Evolutionary conservation across 2,797 vertebrate genomes (phyloP).

Genomic region (Adelosebastes latens): DNA sequence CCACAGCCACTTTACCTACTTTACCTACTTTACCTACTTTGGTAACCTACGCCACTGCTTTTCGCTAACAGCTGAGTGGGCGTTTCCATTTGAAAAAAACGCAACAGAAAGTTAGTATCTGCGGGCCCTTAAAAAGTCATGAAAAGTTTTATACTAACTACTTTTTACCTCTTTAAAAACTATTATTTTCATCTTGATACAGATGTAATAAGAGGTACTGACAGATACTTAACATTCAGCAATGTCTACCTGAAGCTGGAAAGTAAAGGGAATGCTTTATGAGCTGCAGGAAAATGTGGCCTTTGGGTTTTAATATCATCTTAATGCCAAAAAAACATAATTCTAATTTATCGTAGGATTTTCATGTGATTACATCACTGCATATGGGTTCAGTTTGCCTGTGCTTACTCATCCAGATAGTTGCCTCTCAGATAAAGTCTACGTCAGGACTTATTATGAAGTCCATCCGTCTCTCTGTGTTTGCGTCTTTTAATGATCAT

Average conservation of each 20-base stretch:
- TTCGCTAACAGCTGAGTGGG: no score
- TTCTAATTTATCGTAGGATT: not conserved
- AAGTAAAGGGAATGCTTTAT: not conserved
- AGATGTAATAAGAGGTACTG: not conserved
- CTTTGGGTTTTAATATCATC: not conserved
- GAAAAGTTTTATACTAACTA: not conserved
- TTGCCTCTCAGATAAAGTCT: slow-evolving; percentile 1
- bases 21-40: no score
- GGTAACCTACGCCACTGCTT: no score
- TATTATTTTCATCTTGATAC: not conserved
- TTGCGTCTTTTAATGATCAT: slow-evolving; percentile 15
- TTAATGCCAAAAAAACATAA: not conserved
- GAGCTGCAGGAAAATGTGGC: not conserved
- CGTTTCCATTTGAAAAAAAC: no score
- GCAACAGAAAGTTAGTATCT: not conserved
- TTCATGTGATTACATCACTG: slow-evolving; percentile 1
- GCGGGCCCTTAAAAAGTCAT: not conserved
- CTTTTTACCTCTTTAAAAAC: not conserved
- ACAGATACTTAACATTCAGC: not conserved
- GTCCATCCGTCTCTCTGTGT: slow-evolving; percentile 34
- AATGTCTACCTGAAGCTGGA: not conserved
- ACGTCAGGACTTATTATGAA: slow-evolving; percentile 6
- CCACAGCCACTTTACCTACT: no score
- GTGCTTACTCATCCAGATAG: not conserved
- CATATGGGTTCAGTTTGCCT: slow-evolving; percentile 9